Conservation (phyloP, 2,113 vertebrate genomes). For the Thermophis baileyi region DNA sequence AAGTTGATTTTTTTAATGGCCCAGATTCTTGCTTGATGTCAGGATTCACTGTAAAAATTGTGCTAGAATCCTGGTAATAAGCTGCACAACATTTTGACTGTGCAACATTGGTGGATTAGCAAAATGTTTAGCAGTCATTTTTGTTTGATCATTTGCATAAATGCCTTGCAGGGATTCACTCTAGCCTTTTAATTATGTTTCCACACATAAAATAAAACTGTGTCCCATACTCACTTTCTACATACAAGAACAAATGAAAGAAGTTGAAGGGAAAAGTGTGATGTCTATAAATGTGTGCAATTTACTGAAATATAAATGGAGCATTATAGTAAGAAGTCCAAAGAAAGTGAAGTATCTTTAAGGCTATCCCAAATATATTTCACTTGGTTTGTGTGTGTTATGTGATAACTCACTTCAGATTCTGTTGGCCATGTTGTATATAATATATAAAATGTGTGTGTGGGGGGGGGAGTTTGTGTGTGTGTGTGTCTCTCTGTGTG, state of each 20-base stretch:
- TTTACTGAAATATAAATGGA: slow-evolving; percentile 6
- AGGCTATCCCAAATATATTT: slow-evolving; percentile 23
- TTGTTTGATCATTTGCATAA: slow-evolving; percentile 3
- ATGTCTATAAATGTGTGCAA: slow-evolving; percentile 51
- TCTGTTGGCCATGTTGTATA: slow-evolving; percentile 20
- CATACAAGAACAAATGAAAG: slow-evolving; percentile 41
- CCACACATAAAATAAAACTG: slow-evolving; percentile 28
- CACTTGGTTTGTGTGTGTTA: slow-evolving; percentile 13
- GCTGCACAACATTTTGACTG: background rate
- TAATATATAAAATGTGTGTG: background rate
- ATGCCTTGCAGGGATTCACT: background rate
- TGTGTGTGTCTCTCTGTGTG: background rate
- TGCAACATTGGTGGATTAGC: background rate
- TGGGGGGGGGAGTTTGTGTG: background rate
- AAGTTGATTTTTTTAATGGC: background rate
- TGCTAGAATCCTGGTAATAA: background rate
- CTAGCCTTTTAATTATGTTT: slow-evolving; percentile 44
- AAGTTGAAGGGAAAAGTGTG: slow-evolving; percentile 56
- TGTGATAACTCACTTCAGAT: background rate
- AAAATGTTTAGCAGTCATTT: background rate
- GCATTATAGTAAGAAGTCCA: slow-evolving; percentile 36
- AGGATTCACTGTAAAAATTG: background rate
- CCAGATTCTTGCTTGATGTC: background rate
- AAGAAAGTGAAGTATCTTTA: slow-evolving; percentile 50
- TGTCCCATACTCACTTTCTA: slow-evolving; percentile 30